phyloP scores from a whole-genome alignment of 2,797 vertebrate species.

The Odontamblyopus rebecca region DNA sequence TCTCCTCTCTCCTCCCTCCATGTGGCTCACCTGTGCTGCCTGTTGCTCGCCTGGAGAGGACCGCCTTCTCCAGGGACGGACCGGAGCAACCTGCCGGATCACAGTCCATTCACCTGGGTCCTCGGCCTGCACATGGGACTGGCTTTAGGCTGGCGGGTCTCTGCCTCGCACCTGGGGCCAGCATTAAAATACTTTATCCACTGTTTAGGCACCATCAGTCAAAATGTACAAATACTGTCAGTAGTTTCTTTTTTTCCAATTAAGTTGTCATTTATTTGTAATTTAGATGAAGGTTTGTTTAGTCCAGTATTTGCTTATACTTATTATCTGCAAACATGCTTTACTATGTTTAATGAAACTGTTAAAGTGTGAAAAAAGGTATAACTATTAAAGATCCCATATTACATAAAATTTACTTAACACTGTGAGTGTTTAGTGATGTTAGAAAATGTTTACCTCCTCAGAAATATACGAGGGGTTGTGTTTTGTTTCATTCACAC shows the following conservation, averaged over 20 bases:
- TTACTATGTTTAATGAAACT: not conserved
- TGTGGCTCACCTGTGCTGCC: constrained; percentile 55
- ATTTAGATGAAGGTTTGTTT: not conserved
- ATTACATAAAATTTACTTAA: too few relatives aligned
- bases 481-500: too few relatives aligned
- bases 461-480: too few relatives aligned
- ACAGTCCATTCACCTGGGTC: constrained; percentile 32
- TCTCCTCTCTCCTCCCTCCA: not conserved
- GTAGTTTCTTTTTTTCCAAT: not conserved
- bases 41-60: constrained; percentile 17
- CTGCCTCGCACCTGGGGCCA: constrained; percentile 1
- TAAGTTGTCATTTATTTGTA: not conserved
- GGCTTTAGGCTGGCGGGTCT: not conserved
- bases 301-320: not conserved
- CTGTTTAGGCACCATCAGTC: not conserved
- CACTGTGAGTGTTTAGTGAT: too few relatives aligned
- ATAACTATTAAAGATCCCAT: too few relatives aligned
- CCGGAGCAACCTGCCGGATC: constrained; percentile 38
- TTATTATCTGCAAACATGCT: not conserved
- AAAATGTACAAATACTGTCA: not conserved
- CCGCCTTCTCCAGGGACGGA: constrained; percentile 31
- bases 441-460: too few relatives aligned
- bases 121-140: not conserved
- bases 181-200: not conserved
- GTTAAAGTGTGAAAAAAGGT: too few relatives aligned